phyloP scores from a whole-genome alignment of 2,113 vertebrate genomes.

The Anas platyrhynchos region DNA sequence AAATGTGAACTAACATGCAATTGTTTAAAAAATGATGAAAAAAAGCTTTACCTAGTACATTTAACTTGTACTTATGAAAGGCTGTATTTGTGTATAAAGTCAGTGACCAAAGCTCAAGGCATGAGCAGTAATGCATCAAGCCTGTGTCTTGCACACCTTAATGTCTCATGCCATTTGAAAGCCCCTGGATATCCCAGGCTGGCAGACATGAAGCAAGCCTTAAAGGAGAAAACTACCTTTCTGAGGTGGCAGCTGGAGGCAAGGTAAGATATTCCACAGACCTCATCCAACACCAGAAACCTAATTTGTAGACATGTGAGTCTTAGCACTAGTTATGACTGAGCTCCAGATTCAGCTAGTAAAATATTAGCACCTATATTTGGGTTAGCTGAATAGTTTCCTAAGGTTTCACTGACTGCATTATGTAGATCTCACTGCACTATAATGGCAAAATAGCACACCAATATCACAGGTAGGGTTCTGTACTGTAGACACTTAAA shows the following conservation, averaged over 20 bases:
- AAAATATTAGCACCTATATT: neutral
- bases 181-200: neutral
- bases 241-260: neutral
- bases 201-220: neutral
- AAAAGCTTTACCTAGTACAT: neutral
- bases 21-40: neutral
- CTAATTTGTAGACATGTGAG: neutral
- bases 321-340: fast-evolving
- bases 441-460: neutral
- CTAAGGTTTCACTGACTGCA: neutral
- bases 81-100: neutral
- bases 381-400: neutral
- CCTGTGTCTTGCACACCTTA: neutral
- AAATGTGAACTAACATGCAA: neutral
- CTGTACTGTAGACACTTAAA: neutral
- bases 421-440: neutral
- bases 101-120: neutral
- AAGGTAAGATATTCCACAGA: neutral
- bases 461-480: neutral
- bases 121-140: neutral
- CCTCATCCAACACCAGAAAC: neutral
- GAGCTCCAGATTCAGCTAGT: neutral
- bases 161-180: neutral
- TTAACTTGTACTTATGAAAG: neutral
- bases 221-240: neutral